Conservation (phyloP, 2,797 vertebrate species). For the Gambelia wislizenii region DNA sequence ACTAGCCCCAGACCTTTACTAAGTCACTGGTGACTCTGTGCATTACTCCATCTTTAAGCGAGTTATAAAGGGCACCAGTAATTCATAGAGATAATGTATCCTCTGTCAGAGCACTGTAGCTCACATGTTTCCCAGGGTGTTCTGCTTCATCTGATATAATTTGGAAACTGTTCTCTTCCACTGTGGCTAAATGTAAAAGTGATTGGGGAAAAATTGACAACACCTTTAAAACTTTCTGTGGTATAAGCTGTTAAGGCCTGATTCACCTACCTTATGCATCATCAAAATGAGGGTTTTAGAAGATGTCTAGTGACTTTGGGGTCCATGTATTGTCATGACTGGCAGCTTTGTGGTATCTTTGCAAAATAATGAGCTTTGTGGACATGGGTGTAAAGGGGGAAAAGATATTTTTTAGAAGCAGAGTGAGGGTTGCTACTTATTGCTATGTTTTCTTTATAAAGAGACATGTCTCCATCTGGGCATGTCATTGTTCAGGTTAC, state of each 20-base stretch:
- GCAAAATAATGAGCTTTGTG: neutral
- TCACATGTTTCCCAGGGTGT: conserved; percentile 54
- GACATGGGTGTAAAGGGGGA: neutral
- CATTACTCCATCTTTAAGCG: conserved; percentile 40
- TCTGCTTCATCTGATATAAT: conserved; percentile 32
- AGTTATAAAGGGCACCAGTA: conserved; percentile 55
- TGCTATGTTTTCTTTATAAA: no score
- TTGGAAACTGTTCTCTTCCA: conserved; percentile 36
- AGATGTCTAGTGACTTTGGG: no score
- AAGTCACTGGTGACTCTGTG: conserved; percentile 36
- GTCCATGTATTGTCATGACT: neutral
- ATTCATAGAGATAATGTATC: conserved; percentile 46
- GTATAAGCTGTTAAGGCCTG: neutral
- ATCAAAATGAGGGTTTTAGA: neutral
- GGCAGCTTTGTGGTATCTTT: neutral
- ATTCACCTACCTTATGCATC: neutral
- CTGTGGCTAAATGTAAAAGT: conserved; percentile 40
- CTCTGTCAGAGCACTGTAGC: neutral
- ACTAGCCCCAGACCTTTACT: conserved; percentile 36
- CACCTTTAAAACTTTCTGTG: conserved; percentile 8
- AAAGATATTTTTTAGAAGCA: no score
- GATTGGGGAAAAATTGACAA: conserved; percentile 10
- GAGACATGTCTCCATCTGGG: no score
- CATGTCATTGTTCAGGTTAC: no score
- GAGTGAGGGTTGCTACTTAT: no score